Evolutionary conservation across 2,797 vertebrate genomes (phyloP).

Genomic region (Protosalanx chinensis): DNA sequence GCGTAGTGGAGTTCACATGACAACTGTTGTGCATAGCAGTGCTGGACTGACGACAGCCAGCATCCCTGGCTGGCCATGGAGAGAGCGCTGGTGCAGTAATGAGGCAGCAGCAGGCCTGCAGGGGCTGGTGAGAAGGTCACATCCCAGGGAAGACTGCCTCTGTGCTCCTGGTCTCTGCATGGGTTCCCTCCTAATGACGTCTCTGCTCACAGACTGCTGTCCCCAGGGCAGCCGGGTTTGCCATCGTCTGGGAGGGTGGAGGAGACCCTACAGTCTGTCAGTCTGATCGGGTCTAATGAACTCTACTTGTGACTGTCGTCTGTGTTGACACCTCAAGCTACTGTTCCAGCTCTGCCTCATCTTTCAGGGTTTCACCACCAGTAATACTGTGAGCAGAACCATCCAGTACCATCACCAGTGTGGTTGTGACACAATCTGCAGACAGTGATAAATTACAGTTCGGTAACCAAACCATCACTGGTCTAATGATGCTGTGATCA

Average conservation of each 20-base stretch:
- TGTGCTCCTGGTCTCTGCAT: slow-evolving; percentile 29
- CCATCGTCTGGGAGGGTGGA: not conserved
- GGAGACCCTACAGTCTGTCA: not conserved
- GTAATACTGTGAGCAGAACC: not conserved
- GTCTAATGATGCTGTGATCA: no score
- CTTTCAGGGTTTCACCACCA: not conserved
- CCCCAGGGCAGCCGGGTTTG: slow-evolving; percentile 21
- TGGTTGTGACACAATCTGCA: no score
- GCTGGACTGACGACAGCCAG: not conserved
- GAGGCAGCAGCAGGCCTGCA: slow-evolving; percentile 27
- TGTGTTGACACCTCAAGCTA: not conserved
- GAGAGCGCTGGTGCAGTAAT: slow-evolving; percentile 14
- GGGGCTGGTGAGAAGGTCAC: slow-evolving; percentile 46
- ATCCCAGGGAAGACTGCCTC: slow-evolving; percentile 26
- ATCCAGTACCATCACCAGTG: no score
- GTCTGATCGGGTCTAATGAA: not conserved
- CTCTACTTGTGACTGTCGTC: not conserved
- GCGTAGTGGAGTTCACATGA: slow-evolving; percentile 31
- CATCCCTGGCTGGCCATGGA: not conserved
- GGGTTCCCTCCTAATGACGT: slow-evolving; percentile 40
- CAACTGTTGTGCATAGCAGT: slow-evolving; percentile 19
- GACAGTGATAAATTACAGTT: no score
- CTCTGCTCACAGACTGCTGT: slow-evolving; percentile 25
- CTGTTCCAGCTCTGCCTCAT: not conserved
- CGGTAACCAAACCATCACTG: no score